Conservation (phyloP, 2,113 vertebrate genomes). For the Hyperoodon ampullatus region DNA sequence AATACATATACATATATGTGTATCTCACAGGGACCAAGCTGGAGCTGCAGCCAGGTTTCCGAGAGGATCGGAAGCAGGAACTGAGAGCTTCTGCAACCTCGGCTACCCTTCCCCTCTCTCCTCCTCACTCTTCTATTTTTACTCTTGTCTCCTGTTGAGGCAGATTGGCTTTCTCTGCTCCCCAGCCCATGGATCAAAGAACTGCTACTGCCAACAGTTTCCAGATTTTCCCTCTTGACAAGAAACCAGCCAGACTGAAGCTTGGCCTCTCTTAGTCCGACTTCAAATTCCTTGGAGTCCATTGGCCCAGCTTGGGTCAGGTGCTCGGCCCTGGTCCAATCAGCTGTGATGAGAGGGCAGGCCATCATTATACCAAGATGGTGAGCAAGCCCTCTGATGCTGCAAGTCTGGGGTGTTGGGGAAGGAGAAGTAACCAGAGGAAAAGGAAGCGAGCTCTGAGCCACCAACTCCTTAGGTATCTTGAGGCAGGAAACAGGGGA, state of each 20-base stretch:
- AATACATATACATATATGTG: not conserved
- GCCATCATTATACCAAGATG: not conserved
- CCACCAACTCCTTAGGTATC: not conserved
- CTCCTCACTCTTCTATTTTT: not conserved
- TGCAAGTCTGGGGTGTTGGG: rapidly evolving
- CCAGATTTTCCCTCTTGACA: not conserved
- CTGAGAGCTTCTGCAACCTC: not conserved
- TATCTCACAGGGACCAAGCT: not conserved
- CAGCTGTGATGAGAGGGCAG: not conserved
- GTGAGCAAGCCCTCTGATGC: not conserved
- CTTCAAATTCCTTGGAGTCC: not conserved
- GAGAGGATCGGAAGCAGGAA: not conserved
- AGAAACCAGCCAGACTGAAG: not conserved
- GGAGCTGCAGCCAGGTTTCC: not conserved
- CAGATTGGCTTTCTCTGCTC: not conserved
- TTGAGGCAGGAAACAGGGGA: not conserved
- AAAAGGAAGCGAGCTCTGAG: not conserved
- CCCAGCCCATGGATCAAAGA: not conserved
- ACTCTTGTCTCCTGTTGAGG: not conserved
- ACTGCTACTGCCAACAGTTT: not conserved
- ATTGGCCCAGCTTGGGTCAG: not conserved
- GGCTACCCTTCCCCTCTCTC: not conserved
- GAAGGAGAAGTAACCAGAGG: not conserved
- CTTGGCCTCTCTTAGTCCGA: not conserved
- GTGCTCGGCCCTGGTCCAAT: not conserved